Percentiles rank a stretch among this genome's conserved stretches.
These are phyloP conservation scores for Brachyhypopomus occidentalis DNA, from an alignment of 2,113 vertebrate genomes.

Conservation along the genomic window DNA sequence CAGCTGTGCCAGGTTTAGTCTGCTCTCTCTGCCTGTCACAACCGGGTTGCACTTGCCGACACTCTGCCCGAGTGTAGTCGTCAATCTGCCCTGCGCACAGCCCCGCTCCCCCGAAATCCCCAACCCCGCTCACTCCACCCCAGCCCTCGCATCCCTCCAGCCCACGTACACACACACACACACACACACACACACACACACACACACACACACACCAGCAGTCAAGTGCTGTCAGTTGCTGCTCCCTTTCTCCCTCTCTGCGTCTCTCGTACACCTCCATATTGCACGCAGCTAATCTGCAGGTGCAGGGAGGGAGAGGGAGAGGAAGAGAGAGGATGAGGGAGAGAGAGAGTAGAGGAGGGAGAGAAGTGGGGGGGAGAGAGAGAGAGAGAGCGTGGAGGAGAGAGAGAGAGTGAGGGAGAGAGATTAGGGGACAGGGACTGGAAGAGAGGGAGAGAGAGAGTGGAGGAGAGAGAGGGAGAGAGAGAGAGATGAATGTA, in stretches of 20 bases:
- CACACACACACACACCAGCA: slow-evolving; percentile 26
- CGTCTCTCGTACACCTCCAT: slow-evolving; percentile 42
- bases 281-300: slow-evolving; percentile 28
- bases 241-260: slow-evolving; percentile 37
- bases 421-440: not conserved
- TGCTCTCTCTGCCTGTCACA: slow-evolving; percentile 56
- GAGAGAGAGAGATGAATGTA: slow-evolving; percentile 23
- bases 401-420: not conserved
- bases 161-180: not conserved
- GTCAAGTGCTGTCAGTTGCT: slow-evolving; percentile 54
- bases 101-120: not conserved
- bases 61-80: slow-evolving; percentile 9
- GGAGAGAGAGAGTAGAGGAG: slow-evolving; percentile 13
- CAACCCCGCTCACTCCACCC: not conserved
- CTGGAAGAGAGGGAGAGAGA: slow-evolving; percentile 16
- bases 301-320: slow-evolving; percentile 7
- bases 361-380: slow-evolving; percentile 10
- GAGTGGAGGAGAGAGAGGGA: slow-evolving; percentile 21
- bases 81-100: not conserved
- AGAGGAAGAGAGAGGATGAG: slow-evolving; percentile 20
- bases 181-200: slow-evolving; percentile 2
- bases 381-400: not conserved
- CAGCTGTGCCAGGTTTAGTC: slow-evolving; percentile 58
- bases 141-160: too few relatives aligned
- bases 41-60: slow-evolving; percentile 27